Percentiles rank a stretch among this genome's conserved stretches.
Evolutionary conservation across 1,140 invertebrate species (phyloP).

Genomic region (Drosophila sp.): DNA sequence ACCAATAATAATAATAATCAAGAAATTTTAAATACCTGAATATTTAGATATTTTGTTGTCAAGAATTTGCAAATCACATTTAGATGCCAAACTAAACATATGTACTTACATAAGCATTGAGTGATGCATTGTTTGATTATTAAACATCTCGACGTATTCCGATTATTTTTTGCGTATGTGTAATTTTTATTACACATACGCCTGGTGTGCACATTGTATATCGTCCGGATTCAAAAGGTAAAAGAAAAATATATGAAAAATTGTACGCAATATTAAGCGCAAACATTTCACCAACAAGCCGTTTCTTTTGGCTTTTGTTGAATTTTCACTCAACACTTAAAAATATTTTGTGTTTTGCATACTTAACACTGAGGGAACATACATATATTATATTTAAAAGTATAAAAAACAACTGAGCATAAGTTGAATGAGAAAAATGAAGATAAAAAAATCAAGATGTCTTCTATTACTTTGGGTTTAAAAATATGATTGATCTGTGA

Average conservation of each 20-base stretch:
- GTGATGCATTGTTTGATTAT: neutral
- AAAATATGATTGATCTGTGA: too few relatives aligned
- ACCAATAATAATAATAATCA: too few relatives aligned
- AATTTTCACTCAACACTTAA: neutral
- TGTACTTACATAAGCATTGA: too few relatives aligned
- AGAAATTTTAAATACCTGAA: too few relatives aligned
- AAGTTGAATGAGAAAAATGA: too few relatives aligned
- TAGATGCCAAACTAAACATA: neutral
- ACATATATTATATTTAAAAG: neutral
- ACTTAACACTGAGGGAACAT: neutral
- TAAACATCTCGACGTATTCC: neutral
- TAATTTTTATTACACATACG: conserved; percentile 47
- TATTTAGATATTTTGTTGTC: neutral
- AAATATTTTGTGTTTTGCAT: conserved; percentile 8
- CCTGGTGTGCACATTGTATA: conserved; percentile 26
- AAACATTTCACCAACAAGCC: conserved; percentile 3
- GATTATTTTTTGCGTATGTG: neutral
- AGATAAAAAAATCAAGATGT: too few relatives aligned
- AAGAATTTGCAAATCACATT: neutral
- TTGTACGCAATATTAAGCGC: neutral
- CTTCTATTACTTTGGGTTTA: too few relatives aligned
- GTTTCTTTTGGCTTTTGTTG: conserved; percentile 12
- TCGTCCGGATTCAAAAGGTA: conserved; percentile 10
- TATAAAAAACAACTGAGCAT: neutral
- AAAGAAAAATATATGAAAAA: neutral